phyloP scores from a whole-genome alignment of 2,113 vertebrate genomes.

The Engraulis encrasicolus region DNA sequence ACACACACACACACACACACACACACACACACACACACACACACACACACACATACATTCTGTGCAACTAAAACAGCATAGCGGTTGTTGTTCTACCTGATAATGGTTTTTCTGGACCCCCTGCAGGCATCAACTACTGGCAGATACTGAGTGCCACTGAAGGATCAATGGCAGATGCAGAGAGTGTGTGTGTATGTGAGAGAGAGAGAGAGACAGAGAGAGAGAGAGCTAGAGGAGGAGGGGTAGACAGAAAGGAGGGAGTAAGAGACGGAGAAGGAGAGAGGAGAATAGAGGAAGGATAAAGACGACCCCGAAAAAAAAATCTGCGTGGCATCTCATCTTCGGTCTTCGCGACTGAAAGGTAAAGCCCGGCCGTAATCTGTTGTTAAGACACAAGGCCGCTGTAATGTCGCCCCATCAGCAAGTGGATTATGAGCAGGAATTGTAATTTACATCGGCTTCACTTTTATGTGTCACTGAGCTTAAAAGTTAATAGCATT shows the following conservation, averaged over 20 bases:
- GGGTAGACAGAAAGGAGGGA: background rate
- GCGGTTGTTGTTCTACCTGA: slow-evolving; percentile 81
- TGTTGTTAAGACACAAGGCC: slow-evolving; percentile 80
- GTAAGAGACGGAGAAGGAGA: slow-evolving; percentile 56
- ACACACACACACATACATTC: background rate
- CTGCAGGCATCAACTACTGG: slow-evolving; percentile 80
- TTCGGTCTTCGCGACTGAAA: slow-evolving; percentile 58
- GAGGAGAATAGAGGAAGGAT: slow-evolving; percentile 39
- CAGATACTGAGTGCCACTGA: slow-evolving; percentile 77
- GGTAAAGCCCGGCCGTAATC: slow-evolving; percentile 74
- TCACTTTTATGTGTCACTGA: slow-evolving; percentile 76
- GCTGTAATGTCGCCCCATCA: slow-evolving; percentile 79
- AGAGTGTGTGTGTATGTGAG: slow-evolving; percentile 68
- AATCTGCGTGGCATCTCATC: slow-evolving; percentile 69
- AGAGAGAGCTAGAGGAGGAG: slow-evolving; percentile 49
- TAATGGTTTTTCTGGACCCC: slow-evolving; percentile 77
- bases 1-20: no score
- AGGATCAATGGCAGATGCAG: slow-evolving; percentile 72
- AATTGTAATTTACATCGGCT: slow-evolving; percentile 81
- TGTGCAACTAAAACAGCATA: slow-evolving; percentile 68
- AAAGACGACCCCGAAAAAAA: slow-evolving; percentile 15
- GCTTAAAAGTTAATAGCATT: slow-evolving; percentile 82
- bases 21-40: no score
- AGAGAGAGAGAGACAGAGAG: slow-evolving; percentile 57
- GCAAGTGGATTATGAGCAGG: slow-evolving; percentile 77